Evolutionary conservation across 2,888 invertebrate genomes (phyloP).

Genomic region (Carcina quercana): DNA sequence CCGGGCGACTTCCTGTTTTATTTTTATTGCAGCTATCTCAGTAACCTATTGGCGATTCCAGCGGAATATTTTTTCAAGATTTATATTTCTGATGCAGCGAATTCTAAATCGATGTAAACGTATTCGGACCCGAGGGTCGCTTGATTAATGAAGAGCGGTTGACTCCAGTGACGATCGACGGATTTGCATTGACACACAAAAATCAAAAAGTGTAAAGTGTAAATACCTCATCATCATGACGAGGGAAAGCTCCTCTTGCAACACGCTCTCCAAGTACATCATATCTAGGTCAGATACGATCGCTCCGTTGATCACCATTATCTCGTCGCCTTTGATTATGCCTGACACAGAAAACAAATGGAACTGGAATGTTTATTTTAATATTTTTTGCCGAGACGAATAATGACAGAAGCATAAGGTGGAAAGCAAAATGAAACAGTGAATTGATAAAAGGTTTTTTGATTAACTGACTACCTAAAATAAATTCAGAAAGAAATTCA

Average conservation of each 20-base stretch:
- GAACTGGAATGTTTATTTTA: conserved; percentile 38
- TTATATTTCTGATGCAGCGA: conserved; percentile 25
- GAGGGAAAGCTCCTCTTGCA: conserved; percentile 94
- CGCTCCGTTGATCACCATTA: conserved; percentile 98
- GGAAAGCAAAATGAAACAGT: neutral
- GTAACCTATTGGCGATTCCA: conserved; percentile 7
- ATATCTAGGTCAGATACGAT: conserved; percentile 98
- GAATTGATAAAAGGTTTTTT: too few species aligned
- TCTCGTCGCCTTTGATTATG: conserved; percentile 97
- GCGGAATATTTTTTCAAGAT: conserved; percentile 29
- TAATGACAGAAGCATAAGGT: conserved; percentile 4
- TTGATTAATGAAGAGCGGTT: conserved; percentile 42
- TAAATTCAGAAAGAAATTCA: too few species aligned
- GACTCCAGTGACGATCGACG: conserved; percentile 29
- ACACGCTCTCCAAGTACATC: conserved; percentile 98
- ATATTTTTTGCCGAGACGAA: conserved; percentile 20
- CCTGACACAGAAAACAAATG: conserved; percentile 76
- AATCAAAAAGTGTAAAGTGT: conserved; percentile 18
- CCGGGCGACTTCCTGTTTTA: conserved; percentile 43
- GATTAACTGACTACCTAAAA: too few species aligned
- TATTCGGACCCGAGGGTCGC: conserved; percentile 32
- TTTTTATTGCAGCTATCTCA: too few species aligned
- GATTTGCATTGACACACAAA: conserved; percentile 35
- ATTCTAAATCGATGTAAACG: conserved; percentile 47
- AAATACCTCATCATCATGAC: conserved; percentile 96